phyloP scores from a whole-genome alignment of 2,113 vertebrate genomes.

The Cololabis saira region DNA sequence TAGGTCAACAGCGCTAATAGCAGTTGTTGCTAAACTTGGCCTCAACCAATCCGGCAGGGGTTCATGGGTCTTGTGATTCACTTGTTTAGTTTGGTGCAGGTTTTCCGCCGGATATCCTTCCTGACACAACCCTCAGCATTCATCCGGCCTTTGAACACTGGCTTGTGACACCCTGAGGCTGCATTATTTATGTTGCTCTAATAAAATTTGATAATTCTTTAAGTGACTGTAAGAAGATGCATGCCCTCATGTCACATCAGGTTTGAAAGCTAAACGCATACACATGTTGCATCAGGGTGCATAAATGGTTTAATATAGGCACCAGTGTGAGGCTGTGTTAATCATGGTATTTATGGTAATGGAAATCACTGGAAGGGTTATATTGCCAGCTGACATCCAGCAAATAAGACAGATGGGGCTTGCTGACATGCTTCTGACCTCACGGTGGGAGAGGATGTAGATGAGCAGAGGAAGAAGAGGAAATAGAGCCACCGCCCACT shows the following conservation, averaged over 20 bases:
- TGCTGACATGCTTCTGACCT: conserved; percentile 63
- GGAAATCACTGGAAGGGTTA: background rate
- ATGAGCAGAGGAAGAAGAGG: conserved; percentile 61
- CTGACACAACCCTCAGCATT: too few relatives aligned
- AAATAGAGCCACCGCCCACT: conserved; percentile 70
- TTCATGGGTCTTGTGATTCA: too few relatives aligned
- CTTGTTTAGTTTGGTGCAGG: too few relatives aligned
- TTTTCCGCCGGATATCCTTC: too few relatives aligned
- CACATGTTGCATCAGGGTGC: background rate
- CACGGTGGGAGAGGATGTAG: conserved; percentile 66
- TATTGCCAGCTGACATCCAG: background rate
- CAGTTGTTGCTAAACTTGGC: too few relatives aligned
- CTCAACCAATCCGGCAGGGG: too few relatives aligned
- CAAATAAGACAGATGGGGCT: conserved; percentile 31
- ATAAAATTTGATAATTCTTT: conserved; percentile 6
- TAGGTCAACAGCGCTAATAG: too few relatives aligned
- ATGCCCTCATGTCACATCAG: background rate
- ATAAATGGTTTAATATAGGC: background rate
- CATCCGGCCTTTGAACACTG: too few relatives aligned
- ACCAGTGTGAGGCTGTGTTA: background rate
- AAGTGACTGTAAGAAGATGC: background rate
- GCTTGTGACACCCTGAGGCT: too few relatives aligned
- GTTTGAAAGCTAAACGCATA: background rate
- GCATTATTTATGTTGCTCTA: too few relatives aligned
- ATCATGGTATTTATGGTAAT: background rate